Base-by-base conservation (phyloP, 2,888 invertebrate genomes). In the Boloria selene region DNA sequence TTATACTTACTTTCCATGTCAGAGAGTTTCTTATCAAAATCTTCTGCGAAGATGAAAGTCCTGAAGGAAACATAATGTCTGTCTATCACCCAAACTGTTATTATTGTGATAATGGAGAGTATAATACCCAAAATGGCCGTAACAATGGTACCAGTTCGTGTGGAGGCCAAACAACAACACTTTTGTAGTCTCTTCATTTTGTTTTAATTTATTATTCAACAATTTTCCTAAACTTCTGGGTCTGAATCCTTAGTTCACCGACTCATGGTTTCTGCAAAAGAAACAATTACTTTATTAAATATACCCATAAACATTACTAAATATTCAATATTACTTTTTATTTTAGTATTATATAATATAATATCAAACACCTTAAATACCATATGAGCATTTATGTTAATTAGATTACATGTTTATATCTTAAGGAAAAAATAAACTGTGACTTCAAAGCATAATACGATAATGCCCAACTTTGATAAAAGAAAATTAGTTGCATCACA, bases 11-110 rank as follows among this genome's bases (percentile, higher is more conserved):
- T 95, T 80, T 94, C 93, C 77, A 93, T 92, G 75, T 95, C 93
- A 75, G 95, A 94, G 51, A 96, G 84, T 65, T 83, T 85, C 70
- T 75, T 88, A 70, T 90, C 90, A 49, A 85, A 84, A 10, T 88
- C 86, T 77, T 94, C 94, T 79, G 96, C 95, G 72, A 97, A 93
- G 50, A 97, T 92, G 79, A 96, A 95, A n/a, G 96, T 96, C 80
- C 94, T 95, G 86, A 96, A 95, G 74, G 95, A 94, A 55, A 96
- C 93, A 66, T 93, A 92, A 59, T 93, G 92, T 54, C 90, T 93
- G 69, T 84, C 75, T 13, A 89, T 87, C n/a, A 90, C 85, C 87
- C 96, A 95, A 65, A 96, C 93, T 49, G 95, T 81, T 68, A 96
- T 90, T 73, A 97, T 94, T 49, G 95, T 95, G 55, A 80, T 80